phyloP scores from a whole-genome alignment of 2,113 vertebrate species.

The Pristiophorus japonicus region DNA sequence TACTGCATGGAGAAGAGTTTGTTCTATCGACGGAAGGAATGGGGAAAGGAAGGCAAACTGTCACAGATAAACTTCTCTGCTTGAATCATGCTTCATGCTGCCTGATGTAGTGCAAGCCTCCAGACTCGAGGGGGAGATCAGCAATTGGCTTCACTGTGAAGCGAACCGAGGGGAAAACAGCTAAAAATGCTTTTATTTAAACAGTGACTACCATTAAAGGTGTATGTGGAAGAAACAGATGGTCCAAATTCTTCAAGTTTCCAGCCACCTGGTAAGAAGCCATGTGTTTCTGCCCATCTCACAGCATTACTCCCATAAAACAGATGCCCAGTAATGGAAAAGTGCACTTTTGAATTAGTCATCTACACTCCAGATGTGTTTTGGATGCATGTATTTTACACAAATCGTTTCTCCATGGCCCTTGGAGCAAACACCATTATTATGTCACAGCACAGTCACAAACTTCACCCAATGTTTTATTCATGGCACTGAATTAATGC shows the following conservation, averaged over 20 bases:
- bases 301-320: background rate
- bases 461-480: conserved; percentile 35
- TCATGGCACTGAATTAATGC: conserved; percentile 31
- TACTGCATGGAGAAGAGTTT: background rate
- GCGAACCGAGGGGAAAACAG: background rate
- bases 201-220: background rate
- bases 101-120: background rate
- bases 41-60: background rate
- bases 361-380: conserved; percentile 3
- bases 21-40: background rate
- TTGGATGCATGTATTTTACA: background rate
- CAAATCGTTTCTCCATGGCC: background rate
- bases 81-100: background rate
- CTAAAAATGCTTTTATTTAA: background rate
- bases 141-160: background rate
- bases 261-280: background rate
- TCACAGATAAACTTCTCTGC: background rate
- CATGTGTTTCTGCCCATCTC: conserved; percentile 16
- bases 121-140: background rate
- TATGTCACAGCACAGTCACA: background rate
- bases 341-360: conserved; percentile 14
- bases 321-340: conserved; percentile 22
- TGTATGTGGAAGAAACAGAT: background rate
- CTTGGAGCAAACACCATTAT: conserved; percentile 28
- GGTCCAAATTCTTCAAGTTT: background rate